Percentiles rank a stretch among this genome's conserved stretches.
Evolutionary conservation across 53 echinoderm and acorn worm genomes (phyloP).

Genomic region (Patiria pectinifera): DNA sequence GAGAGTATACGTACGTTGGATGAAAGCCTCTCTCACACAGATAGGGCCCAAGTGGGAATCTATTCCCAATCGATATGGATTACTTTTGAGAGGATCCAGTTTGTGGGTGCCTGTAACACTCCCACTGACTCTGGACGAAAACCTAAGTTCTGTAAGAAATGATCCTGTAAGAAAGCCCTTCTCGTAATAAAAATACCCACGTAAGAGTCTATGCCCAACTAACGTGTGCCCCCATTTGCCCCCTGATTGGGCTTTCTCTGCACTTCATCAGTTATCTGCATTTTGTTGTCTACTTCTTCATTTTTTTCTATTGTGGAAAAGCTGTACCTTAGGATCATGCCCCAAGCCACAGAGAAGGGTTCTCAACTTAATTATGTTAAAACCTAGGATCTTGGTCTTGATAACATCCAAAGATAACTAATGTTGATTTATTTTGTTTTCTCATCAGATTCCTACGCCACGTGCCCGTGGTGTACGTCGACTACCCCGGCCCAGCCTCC

Average conservation of each 20-base stretch:
- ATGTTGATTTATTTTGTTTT: background rate
- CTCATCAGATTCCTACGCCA: slow-evolving; percentile 87
- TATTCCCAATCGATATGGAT: background rate
- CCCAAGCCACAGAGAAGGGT: no score
- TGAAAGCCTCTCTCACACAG: background rate
- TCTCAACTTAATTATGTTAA: no score
- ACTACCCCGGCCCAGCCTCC: slow-evolving; percentile 96
- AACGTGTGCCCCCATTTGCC: no score
- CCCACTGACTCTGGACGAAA: background rate
- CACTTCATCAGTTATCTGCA: no score
- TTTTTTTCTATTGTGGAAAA: no score
- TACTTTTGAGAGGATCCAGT: background rate
- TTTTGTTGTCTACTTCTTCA: no score
- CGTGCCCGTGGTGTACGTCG: slow-evolving; percentile 96
- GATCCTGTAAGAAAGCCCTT: no score
- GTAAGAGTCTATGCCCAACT: no score
- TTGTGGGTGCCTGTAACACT: background rate
- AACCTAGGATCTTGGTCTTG: background rate
- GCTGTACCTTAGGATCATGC: no score
- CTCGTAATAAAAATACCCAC: no score
- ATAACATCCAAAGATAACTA: background rate
- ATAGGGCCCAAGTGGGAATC: background rate
- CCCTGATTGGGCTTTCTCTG: no score
- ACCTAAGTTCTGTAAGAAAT: background rate
- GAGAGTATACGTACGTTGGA: no score